Evolutionary conservation across 2,797 vertebrate genomes (phyloP).

Genomic region (Sparidentex hasta): DNA sequence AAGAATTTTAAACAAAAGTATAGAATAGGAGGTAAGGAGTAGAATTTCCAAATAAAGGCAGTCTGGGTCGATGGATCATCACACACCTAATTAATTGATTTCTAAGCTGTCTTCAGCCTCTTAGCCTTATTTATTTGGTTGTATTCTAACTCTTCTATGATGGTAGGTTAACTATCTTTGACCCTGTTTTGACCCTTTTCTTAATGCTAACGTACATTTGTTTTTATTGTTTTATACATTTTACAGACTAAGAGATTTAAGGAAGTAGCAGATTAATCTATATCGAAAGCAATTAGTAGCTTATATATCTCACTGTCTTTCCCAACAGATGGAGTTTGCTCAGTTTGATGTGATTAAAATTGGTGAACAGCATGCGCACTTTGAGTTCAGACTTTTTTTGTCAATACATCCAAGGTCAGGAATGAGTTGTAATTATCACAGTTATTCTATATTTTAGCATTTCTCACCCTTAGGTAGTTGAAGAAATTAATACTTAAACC

Average conservation of each 20-base stretch:
- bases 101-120: background rate
- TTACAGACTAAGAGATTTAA: background rate
- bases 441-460: conserved; percentile 16
- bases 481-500: background rate
- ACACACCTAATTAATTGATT: background rate
- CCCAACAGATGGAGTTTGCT: background rate
- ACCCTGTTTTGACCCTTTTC: background rate
- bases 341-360: background rate
- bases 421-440: background rate
- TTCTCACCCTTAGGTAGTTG: conserved; percentile 1
- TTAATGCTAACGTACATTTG: background rate
- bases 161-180: background rate
- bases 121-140: background rate
- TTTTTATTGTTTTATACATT: background rate
- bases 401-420: background rate
- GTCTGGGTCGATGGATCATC: no score
- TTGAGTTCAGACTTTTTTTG: conserved; percentile 5
- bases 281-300: background rate
- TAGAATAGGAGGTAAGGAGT: no score
- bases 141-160: conserved; percentile 10
- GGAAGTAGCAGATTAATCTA: background rate
- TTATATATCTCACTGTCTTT: background rate
- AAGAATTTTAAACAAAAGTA: no score
- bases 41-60: no score
- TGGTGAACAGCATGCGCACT: background rate